These are phyloP conservation scores for Vultur gryphus DNA, from an alignment of 2,797 vertebrate genomes.

Conservation along the genomic window DNA sequence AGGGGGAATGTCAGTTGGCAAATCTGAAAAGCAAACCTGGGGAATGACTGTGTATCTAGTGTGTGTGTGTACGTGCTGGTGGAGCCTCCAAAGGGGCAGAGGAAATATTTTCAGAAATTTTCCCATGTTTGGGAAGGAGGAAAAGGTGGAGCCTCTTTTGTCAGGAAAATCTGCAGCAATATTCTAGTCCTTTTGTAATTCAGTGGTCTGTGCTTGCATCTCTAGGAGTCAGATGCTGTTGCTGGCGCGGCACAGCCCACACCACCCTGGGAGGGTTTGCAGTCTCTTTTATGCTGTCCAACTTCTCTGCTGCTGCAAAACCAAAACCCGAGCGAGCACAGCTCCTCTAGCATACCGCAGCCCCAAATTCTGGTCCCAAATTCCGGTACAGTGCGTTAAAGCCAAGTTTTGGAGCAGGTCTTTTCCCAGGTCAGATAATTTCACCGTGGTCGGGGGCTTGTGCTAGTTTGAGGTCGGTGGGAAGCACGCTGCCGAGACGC, in stretches of 20 bases:
- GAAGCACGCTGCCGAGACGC: fast-evolving
- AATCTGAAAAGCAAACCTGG: slow-evolving; percentile 29
- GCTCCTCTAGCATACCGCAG: neutral
- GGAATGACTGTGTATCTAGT: neutral
- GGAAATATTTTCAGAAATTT: neutral
- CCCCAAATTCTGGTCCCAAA: neutral
- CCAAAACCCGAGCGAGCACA: fast-evolving
- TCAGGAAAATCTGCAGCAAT: neutral
- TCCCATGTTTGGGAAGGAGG: neutral
- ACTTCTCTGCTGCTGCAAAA: neutral
- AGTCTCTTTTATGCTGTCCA: neutral
- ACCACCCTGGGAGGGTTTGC: neutral
- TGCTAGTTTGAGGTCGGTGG: neutral
- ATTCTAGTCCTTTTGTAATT: neutral
- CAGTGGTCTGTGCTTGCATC: neutral
- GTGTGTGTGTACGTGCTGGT: neutral
- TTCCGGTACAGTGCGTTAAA: neutral
- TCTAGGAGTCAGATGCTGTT: neutral
- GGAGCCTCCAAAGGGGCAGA: neutral
- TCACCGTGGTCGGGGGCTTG: fast-evolving
- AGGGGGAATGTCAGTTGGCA: slow-evolving; percentile 4
- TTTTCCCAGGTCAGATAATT: neutral
- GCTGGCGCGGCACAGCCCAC: neutral
- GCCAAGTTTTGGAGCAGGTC: neutral
- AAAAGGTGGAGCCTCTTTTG: neutral